A percentile compares a stretch with the other conserved stretches of the same genome.
phyloP scores from a whole-genome alignment of 2,797 vertebrate species.

The Labroides dimidiatus region DNA sequence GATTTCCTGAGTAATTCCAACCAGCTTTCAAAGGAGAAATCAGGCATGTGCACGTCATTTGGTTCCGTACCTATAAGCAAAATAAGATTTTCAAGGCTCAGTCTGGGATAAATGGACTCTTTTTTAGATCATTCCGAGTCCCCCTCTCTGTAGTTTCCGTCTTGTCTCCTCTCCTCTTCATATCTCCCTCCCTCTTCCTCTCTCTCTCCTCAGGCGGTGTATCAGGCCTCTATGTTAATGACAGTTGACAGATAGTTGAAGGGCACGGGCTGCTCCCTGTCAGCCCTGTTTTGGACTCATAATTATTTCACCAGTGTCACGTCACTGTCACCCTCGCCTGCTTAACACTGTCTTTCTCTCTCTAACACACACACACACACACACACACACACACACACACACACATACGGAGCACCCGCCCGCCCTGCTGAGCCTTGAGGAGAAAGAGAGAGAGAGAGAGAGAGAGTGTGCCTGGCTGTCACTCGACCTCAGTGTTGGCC shows the following conservation, averaged over 20 bases:
- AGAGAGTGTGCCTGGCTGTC: conserved; percentile 75
- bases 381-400: conserved; percentile 11
- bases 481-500: conserved; percentile 84
- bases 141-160: conserved; percentile 53
- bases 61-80: too few species aligned
- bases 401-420: conserved; percentile 26
- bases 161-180: conserved; percentile 19
- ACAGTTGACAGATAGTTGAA: conserved; percentile 98
- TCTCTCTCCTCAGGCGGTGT: conserved; percentile 71
- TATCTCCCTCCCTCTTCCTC: conserved; percentile 9
- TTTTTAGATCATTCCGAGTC: conserved; percentile 39
- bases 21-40: too few species aligned
- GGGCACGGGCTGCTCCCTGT: conserved; percentile 98
- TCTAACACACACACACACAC: conserved; percentile 31
- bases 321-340: conserved; percentile 96
- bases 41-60: too few species aligned
- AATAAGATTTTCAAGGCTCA: conserved; percentile 15
- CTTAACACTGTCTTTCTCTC: conserved; percentile 87
- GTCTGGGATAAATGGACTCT: conserved; percentile 28
- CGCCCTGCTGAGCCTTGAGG: conserved; percentile 79
- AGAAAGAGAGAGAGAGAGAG: conserved; percentile 47
- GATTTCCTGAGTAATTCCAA: too few species aligned
- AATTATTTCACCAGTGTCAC: conserved; percentile 99
- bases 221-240: conserved; percentile 91
- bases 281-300: conserved; percentile 99